Evolutionary conservation across 2,797 vertebrate genomes (phyloP).

Genomic region (Ctenosaura bakeri): DNA sequence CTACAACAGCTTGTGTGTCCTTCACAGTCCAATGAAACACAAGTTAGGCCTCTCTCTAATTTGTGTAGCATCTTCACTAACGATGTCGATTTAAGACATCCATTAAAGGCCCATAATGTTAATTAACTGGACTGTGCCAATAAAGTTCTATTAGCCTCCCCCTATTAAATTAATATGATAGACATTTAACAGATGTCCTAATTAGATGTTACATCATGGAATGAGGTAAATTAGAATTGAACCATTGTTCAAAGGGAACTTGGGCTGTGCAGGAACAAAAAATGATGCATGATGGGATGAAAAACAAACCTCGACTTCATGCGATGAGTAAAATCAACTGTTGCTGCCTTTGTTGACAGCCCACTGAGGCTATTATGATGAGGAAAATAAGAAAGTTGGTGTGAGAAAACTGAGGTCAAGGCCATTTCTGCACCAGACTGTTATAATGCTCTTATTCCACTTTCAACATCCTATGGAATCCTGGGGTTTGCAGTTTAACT

Average conservation of each 20-base stretch:
- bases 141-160: slow-evolving; percentile 75
- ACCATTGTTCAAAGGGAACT: slow-evolving; percentile 66
- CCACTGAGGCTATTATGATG: neutral
- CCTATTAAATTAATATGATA: slow-evolving; percentile 81
- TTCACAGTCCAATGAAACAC: slow-evolving; percentile 72
- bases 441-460: no score
- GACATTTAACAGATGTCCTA: slow-evolving; percentile 82
- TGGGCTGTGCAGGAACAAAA: slow-evolving; percentile 21
- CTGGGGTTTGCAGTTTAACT: no score
- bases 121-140: slow-evolving; percentile 80
- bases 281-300: neutral
- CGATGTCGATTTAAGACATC: slow-evolving; percentile 74
- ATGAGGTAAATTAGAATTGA: slow-evolving; percentile 71
- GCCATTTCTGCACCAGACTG: no score
- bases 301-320: neutral
- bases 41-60: slow-evolving; percentile 73
- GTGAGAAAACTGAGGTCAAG: neutral
- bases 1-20: slow-evolving; percentile 56
- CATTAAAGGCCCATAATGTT: slow-evolving; percentile 77
- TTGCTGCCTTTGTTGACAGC: no score
- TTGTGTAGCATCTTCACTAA: slow-evolving; percentile 75
- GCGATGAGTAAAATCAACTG: neutral
- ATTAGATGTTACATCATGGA: slow-evolving; percentile 76
- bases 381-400: neutral
- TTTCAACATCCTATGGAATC: no score